Conservation (phyloP, 2,113 vertebrate genomes). For the Sapayoa aenigma region DNA sequence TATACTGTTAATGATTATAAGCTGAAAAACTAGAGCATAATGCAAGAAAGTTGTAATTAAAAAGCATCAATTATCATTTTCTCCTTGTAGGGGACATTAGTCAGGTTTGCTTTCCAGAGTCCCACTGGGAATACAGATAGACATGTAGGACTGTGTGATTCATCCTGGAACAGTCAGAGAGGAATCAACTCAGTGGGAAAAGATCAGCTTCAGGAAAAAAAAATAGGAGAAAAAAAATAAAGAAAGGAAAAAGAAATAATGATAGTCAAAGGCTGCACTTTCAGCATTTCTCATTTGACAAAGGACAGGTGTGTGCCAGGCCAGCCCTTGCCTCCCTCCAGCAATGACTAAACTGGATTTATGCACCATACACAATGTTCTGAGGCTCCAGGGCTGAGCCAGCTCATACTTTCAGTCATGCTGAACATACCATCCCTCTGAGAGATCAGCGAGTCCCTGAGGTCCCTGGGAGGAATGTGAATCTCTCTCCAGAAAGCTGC, state of each 20-base stretch:
- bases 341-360: conserved; percentile 26
- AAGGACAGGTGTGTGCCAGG: conserved; percentile 16
- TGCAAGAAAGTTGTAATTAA: conserved; percentile 48
- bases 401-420: conserved; percentile 25
- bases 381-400: conserved; percentile 24
- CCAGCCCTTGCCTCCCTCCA: neutral
- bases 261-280: neutral
- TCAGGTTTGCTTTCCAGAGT: neutral
- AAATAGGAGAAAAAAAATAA: too few relatives aligned
- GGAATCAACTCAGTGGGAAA: neutral
- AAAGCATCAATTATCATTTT: conserved; percentile 29
- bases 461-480: neutral
- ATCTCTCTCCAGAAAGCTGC: neutral
- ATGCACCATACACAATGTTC: conserved; percentile 3
- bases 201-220: neutral
- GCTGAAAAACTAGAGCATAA: conserved; percentile 24
- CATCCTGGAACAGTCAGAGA: neutral
- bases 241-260: neutral
- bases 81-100: conserved; percentile 12
- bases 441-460: neutral
- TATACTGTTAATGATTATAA: conserved; percentile 18
- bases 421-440: conserved; percentile 45
- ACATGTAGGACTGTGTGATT: neutral
- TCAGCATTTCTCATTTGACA: neutral
- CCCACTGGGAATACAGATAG: neutral